Conservation (phyloP, 2,888 invertebrate species). For the Sarcophaga caerulescens region DNA sequence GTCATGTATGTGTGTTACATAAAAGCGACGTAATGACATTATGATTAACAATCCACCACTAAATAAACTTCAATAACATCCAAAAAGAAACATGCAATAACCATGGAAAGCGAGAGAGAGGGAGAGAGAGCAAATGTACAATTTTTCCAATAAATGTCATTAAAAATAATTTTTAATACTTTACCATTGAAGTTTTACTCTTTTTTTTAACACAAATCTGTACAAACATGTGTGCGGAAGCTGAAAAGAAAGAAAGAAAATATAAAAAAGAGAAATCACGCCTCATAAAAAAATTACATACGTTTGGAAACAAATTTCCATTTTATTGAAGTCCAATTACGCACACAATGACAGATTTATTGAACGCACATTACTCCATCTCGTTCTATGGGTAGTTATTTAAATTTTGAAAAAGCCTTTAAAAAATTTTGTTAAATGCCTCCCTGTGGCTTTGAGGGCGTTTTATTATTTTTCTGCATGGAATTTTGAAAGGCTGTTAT, state of each 20-base stretch:
- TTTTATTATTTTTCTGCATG: not conserved
- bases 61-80: slow-evolving; percentile 27
- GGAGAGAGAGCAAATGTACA: not conserved
- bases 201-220: too few relatives aligned
- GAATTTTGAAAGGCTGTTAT: not conserved
- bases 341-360: not conserved
- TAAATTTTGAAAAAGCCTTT: not conserved
- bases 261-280: not conserved
- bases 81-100: slow-evolving; percentile 10
- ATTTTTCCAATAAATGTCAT: slow-evolving; percentile 1
- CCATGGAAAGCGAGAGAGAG: not conserved
- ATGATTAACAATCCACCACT: slow-evolving; percentile 60
- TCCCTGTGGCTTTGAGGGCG: not conserved
- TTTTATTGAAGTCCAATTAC: slow-evolving; percentile 54
- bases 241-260: not conserved
- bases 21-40: slow-evolving; percentile 58
- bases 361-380: not conserved
- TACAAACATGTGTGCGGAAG: not conserved
- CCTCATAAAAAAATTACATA: not conserved
- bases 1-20: slow-evolving; percentile 52
- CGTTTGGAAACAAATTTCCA: not conserved
- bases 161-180: slow-evolving; percentile 14
- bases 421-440: slow-evolving; percentile 22
- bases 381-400: not conserved
- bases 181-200: not conserved